Evolutionary conservation across 2,113 vertebrate species (phyloP), one percentile per base, ranked within the genome.

Genomic region (Pleuronectes platessa): DNA sequence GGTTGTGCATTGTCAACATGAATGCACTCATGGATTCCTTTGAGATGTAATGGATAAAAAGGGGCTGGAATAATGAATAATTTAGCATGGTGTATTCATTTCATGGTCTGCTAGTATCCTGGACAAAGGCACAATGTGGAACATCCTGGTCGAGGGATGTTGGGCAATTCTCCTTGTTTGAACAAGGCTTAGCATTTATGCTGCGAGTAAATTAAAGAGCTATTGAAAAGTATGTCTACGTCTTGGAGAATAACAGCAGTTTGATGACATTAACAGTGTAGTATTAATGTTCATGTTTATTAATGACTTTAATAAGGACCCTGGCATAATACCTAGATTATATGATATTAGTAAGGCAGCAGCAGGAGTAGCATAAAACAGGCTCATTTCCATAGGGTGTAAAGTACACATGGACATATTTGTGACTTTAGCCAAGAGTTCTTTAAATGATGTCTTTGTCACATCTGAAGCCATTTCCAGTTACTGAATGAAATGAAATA

Each of bases 31-130:
- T 69, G 79, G 53, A 90, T 84, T 85, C 87, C 91, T 81, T 49
- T 70, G 86, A 89, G 88, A 85, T 79, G 51, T 54, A 69, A 66
- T 65, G 31, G 86, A 86, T 90, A 74, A 87, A 93, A 91, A 88
- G 74, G 76, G 66, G 72, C 54, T 77, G 69, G 72, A 74, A 82
- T 80, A 75, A 88, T 93, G 83, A 93, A 91, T 93, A 86, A 92
- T 93, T 91, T 82, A 93, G 90, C 71, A 68, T 53, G 2, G 63
- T 79, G 62, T 86, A 84, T 92, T 92, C 77, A 90, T 93, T 93
- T 90, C 81, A 92, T 81, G 88, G 81, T 88, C 82, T 35, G 65
- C 82, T 87, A 71, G 81, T 63, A 68, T 86, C 64, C 56, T 70
- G 85, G 86, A 88, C 82, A 83, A 61, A 65, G 61, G 40, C 49